Conservation (phyloP, 2,797 vertebrate genomes). For the Micrastur ruficollis region DNA sequence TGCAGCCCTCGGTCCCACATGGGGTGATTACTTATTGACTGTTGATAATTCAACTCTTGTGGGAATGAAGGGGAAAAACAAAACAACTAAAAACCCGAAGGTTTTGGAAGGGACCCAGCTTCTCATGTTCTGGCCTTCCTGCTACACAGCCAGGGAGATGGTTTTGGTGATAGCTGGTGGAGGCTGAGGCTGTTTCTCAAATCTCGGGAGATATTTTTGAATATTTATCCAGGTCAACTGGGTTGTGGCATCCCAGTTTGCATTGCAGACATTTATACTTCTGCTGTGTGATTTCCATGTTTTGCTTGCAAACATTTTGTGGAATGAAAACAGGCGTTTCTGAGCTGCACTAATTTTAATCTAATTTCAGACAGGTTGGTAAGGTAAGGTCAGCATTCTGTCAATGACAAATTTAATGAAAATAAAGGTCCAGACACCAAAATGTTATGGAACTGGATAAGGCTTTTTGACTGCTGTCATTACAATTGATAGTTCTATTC, state of each 20-base stretch:
- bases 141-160: not conserved
- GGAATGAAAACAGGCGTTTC: not conserved
- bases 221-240: not conserved
- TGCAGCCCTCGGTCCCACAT: not conserved
- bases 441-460: conserved; percentile 58
- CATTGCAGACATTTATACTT: not conserved
- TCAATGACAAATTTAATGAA: conserved; percentile 61
- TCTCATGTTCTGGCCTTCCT: not conserved
- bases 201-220: not conserved
- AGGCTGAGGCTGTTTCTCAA: not conserved
- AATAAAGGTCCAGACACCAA: conserved; percentile 52
- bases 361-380: conserved; percentile 33
- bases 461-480: conserved; percentile 57
- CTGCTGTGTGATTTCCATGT: not conserved
- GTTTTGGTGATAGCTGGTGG: not conserved
- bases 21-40: not conserved
- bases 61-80: not conserved
- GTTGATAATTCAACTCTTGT: not conserved
- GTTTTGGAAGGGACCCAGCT: not conserved
- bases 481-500: conserved; percentile 68
- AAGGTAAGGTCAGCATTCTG: conserved; percentile 49
- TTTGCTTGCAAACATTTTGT: not conserved
- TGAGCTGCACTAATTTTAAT: conserved; percentile 34
- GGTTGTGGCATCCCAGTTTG: not conserved
- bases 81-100: not conserved